phyloP scores from a whole-genome alignment of 2,113 vertebrate species.

The Corvus moneduloides region DNA sequence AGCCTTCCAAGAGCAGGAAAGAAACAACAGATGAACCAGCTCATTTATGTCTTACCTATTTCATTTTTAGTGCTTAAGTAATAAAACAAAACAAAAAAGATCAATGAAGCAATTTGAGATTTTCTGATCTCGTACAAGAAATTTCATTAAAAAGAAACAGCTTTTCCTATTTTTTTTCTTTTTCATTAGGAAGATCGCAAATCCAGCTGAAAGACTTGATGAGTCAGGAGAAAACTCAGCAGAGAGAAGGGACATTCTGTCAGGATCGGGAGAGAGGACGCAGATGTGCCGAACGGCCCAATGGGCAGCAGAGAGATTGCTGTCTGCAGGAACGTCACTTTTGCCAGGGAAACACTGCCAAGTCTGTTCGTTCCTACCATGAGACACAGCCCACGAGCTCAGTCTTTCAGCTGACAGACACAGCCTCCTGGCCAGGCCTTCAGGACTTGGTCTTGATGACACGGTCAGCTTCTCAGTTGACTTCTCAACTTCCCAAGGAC shows the following conservation, averaged over 20 bases:
- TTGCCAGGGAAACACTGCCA: not conserved
- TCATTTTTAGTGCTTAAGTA: slow-evolving; percentile 33
- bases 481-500: not conserved
- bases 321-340: not conserved
- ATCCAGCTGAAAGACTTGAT: not conserved
- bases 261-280: not conserved
- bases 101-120: slow-evolving; percentile 35
- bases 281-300: not conserved
- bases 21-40: not conserved
- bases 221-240: slow-evolving; percentile 9
- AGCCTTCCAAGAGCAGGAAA: not conserved
- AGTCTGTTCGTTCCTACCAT: not conserved
- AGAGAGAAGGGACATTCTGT: not conserved
- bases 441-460: not conserved
- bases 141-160: slow-evolving; percentile 33
- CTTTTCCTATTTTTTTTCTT: not conserved
- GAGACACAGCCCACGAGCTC: not conserved
- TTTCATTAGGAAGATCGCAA: not conserved
- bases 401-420: not conserved
- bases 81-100: slow-evolving; percentile 23
- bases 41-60: slow-evolving; percentile 23
- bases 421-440: not conserved
- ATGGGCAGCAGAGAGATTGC: not conserved
- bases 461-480: not conserved
- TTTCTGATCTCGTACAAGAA: slow-evolving; percentile 9